Evolutionary conservation across 2,888 invertebrate species (phyloP).

Genomic region (Chaetoderma sp.): DNA sequence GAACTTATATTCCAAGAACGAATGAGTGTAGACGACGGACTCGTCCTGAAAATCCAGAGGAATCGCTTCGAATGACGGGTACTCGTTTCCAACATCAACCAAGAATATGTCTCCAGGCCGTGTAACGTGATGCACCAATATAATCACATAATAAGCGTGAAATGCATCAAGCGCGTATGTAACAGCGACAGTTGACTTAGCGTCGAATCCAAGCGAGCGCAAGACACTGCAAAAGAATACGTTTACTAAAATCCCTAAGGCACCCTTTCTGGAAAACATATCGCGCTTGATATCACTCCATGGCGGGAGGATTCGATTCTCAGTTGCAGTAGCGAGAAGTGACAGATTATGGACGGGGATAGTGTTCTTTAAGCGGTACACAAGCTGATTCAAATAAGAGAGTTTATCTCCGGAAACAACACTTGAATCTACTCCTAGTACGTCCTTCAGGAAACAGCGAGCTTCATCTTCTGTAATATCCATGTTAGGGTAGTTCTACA

Average conservation of each 20-base stretch:
- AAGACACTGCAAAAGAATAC: not conserved
- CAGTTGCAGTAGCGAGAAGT: not conserved
- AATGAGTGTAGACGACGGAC: not conserved
- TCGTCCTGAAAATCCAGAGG: not conserved
- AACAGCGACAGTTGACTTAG: not conserved
- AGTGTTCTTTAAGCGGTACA: not conserved
- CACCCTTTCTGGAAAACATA: not conserved
- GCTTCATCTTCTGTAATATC: not conserved
- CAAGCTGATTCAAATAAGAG: not conserved
- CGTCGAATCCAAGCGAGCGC: not conserved
- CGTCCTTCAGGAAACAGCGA: not conserved
- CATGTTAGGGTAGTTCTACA: no score
- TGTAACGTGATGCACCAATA: not conserved
- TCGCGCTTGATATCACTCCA: not conserved
- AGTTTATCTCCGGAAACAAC: not conserved
- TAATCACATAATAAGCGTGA: not conserved
- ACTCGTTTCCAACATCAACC: slow-evolving; percentile 4
- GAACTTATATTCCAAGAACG: slow-evolving; percentile 7
- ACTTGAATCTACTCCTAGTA: not conserved
- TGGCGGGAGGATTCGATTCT: not conserved
- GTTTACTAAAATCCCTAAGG: not conserved
- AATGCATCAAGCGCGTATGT: slow-evolving; percentile 3
- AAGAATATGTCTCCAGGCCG: not conserved
- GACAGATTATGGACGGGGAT: not conserved
- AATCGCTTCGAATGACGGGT: slow-evolving; percentile 4